Conservation (phyloP, 2,888 invertebrate genomes). For the Cheilosia urbana region DNA sequence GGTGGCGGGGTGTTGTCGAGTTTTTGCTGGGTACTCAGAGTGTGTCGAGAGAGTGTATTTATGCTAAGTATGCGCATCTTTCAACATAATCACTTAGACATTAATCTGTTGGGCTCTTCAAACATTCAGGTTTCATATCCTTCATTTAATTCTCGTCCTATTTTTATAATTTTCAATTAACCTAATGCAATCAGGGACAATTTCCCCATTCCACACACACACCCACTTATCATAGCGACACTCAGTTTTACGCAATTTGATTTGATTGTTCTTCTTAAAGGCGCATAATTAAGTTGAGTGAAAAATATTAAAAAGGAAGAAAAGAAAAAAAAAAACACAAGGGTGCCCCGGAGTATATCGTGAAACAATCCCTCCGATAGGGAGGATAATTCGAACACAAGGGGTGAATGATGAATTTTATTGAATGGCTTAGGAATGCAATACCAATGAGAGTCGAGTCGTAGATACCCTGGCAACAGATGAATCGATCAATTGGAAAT, state of each 20-base stretch:
- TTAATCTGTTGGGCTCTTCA: constrained; percentile 18
- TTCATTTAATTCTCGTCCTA: not conserved
- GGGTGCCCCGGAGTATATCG: not conserved
- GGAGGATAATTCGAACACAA: not conserved
- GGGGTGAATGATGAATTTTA: constrained; percentile 21
- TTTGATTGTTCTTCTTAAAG: constrained; percentile 62
- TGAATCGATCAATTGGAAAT: constrained; percentile 26
- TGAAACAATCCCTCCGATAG: not conserved
- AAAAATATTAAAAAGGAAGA: constrained; percentile 51
- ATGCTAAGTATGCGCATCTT: constrained; percentile 25
- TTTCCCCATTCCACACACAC: not conserved
- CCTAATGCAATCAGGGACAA: constrained; percentile 62
- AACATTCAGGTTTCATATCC: not conserved
- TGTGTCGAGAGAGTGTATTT: constrained; percentile 13
- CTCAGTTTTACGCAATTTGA: constrained; percentile 52
- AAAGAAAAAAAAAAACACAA: not conserved
- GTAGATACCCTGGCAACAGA: not conserved
- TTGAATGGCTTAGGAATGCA: constrained; percentile 25
- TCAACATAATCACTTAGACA: constrained; percentile 51
- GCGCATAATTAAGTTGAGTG: constrained; percentile 73
- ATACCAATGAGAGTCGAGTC: not conserved
- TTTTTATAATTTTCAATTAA: constrained; percentile 60
- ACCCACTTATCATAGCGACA: constrained; percentile 23
- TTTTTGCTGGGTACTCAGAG: not conserved
- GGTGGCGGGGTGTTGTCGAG: not conserved